These are phyloP conservation scores for Uria lomvia DNA, from an alignment of 2,113 vertebrate genomes.

Conservation along the genomic window DNA sequence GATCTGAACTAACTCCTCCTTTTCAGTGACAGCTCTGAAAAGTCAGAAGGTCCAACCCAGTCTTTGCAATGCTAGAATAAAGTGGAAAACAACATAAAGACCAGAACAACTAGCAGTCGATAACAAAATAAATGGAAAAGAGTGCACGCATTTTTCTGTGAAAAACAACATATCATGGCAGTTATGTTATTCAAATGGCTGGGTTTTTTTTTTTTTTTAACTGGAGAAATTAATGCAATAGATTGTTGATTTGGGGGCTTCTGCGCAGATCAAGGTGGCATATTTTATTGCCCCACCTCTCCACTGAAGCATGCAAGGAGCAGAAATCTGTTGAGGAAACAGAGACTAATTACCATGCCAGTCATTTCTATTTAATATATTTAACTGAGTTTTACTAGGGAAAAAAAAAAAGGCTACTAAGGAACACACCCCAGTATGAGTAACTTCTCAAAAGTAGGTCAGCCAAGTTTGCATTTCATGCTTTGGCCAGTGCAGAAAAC, in stretches of 20 bases:
- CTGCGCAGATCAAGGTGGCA: background rate
- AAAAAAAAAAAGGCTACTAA: background rate
- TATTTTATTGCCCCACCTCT: background rate
- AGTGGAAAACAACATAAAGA: background rate
- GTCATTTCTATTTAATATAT: background rate
- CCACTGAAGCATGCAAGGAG: background rate
- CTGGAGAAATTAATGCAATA: background rate
- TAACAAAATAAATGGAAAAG: background rate
- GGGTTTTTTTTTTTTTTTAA: background rate
- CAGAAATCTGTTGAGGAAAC: background rate
- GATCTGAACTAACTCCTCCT: background rate
- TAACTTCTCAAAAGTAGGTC: constrained; percentile 44
- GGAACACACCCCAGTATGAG: constrained; percentile 5
- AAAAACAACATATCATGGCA: background rate
- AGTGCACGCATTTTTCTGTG: background rate
- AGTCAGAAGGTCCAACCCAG: background rate
- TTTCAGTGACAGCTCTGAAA: background rate
- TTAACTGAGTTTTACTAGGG: background rate
- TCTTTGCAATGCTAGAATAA: background rate
- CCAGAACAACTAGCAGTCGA: background rate
- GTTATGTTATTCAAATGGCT: background rate
- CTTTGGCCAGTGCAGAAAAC: background rate
- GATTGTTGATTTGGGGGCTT: background rate
- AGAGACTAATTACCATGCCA: background rate
- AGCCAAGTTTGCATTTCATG: constrained; percentile 11